Conservation (phyloP, 1,140 invertebrate genomes). For the Conopomorpha cramerella region DNA sequence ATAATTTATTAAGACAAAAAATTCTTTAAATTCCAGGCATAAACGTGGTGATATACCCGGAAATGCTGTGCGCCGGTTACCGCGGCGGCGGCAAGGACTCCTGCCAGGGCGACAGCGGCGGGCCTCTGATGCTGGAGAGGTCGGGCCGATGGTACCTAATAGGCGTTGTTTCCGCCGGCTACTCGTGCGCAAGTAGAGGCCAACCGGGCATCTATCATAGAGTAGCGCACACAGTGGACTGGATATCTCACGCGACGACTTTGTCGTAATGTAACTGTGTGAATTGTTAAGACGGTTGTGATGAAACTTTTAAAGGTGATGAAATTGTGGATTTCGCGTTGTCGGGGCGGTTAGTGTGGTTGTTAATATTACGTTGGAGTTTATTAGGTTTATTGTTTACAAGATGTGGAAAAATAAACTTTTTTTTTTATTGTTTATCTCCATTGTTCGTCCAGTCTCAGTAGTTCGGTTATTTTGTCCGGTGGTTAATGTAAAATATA, state of each 20-base stretch:
- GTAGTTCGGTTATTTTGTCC: too few relatives aligned
- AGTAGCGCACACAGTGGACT: constrained; percentile 91
- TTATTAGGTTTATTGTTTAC: too few relatives aligned
- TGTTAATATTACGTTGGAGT: too few relatives aligned
- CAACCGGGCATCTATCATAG: constrained; percentile 94
- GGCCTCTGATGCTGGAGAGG: constrained; percentile 86
- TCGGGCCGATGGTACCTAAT: constrained; percentile 82
- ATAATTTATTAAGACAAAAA: too few relatives aligned
- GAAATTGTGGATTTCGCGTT: too few relatives aligned
- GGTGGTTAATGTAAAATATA: too few relatives aligned
- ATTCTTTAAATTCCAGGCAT: constrained; percentile 65
- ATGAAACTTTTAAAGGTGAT: too few relatives aligned
- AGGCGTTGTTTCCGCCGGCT: constrained; percentile 90
- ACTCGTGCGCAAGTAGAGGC: constrained; percentile 88
- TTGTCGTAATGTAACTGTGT: constrained; percentile 34
- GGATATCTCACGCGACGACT: constrained; percentile 74
- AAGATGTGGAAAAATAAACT: too few relatives aligned
- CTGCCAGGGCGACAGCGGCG: constrained; percentile 83
- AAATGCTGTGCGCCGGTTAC: constrained; percentile 97
- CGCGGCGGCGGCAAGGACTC: constrained; percentile 81
- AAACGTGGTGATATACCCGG: constrained; percentile 92
- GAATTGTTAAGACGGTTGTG: too few relatives aligned
- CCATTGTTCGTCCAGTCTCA: too few relatives aligned
- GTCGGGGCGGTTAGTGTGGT: too few relatives aligned
- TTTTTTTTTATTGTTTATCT: too few relatives aligned